phyloP scores from a whole-genome alignment of 2,888 invertebrate genomes.

The Neocrepidodera transversa region DNA sequence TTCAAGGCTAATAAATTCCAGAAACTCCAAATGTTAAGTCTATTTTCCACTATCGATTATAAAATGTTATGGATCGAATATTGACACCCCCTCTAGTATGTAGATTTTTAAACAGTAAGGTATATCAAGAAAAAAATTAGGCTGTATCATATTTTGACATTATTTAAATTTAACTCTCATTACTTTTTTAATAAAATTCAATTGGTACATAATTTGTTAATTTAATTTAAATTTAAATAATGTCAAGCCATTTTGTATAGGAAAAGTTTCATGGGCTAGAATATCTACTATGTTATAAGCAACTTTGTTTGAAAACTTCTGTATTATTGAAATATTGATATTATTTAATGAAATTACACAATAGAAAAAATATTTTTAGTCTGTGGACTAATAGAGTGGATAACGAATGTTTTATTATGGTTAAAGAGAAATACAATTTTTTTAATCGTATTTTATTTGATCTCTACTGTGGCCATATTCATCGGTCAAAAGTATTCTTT shows the following conservation, averaged over 20 bases:
- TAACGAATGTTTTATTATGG: too few species aligned
- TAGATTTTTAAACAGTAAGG: constrained; percentile 23
- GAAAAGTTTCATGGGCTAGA: not conserved
- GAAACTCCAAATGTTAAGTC: too few species aligned
- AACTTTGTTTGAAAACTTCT: not conserved
- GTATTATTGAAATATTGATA: not conserved
- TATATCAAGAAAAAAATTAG: constrained; percentile 24
- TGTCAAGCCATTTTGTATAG: constrained; percentile 3
- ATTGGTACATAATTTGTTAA: not conserved
- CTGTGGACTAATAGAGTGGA: too few species aligned
- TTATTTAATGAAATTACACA: too few species aligned
- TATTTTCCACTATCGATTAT: too few species aligned
- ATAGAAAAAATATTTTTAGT: too few species aligned
- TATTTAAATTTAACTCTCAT: constrained; percentile 16
- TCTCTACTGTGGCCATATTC: too few species aligned
- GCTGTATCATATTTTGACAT: constrained; percentile 17
- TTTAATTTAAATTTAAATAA: constrained; percentile 1
- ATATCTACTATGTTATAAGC: not conserved
- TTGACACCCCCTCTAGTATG: constrained; percentile 9
- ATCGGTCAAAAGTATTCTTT: too few species aligned
- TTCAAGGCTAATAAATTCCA: too few species aligned
- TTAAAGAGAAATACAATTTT: not conserved
- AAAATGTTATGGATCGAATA: constrained; percentile 1
- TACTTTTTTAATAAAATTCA: not conserved
- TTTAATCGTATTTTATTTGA: too few species aligned